Conservation (phyloP, 2,113 vertebrate genomes). For the Tachycineta bicolor region DNA sequence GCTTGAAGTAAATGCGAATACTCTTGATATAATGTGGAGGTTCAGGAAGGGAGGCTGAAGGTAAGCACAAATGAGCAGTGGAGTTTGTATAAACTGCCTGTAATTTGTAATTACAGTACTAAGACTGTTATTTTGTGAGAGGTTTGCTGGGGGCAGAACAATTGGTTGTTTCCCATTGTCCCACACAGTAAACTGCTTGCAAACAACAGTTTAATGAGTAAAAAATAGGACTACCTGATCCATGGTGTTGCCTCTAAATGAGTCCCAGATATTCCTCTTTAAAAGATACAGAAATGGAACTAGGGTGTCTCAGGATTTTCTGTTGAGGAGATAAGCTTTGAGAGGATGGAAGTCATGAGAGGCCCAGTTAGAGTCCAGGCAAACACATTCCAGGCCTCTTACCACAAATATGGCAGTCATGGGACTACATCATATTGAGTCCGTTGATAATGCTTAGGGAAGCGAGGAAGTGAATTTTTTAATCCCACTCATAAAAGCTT, state of each 20-base stretch:
- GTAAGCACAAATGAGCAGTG: background rate
- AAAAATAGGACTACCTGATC: background rate
- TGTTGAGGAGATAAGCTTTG: background rate
- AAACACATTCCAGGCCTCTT: background rate
- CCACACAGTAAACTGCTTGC: background rate
- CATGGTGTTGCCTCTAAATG: background rate
- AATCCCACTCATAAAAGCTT: background rate
- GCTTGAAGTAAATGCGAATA: background rate
- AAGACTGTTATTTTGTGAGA: background rate
- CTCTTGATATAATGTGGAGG: background rate
- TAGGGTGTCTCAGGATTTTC: background rate
- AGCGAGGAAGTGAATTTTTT: background rate
- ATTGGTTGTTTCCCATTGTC: background rate
- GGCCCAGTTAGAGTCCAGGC: background rate
- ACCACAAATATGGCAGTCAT: accelerated
- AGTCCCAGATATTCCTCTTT: background rate
- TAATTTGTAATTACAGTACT: background rate
- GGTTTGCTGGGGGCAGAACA: background rate
- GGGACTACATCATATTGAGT: background rate
- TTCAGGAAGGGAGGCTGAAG: background rate
- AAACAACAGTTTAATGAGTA: background rate
- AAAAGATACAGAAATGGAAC: background rate
- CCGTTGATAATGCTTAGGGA: background rate
- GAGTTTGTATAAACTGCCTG: background rate
- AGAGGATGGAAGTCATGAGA: background rate